These are phyloP conservation scores for Dasypus novemcinctus DNA, from an alignment of 2,113 vertebrate genomes.

Conservation along the genomic window DNA sequence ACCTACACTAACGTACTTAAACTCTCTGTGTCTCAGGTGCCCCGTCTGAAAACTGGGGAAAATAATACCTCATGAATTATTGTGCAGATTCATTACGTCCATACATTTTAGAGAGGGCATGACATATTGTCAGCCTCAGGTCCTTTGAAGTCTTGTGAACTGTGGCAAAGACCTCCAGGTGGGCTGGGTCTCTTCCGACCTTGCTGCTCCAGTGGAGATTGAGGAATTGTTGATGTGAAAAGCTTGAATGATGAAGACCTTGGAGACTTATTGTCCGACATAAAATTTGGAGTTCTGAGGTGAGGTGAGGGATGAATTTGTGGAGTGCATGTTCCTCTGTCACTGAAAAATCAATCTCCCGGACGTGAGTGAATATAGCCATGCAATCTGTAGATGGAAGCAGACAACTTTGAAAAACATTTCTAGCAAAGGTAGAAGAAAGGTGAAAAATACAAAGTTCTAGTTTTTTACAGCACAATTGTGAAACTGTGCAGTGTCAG, in stretches of 20 bases:
- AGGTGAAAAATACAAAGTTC: background rate
- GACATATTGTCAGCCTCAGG: background rate
- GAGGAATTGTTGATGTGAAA: background rate
- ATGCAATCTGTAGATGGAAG: background rate
- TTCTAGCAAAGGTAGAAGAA: background rate
- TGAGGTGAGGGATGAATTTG: background rate
- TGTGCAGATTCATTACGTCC: background rate
- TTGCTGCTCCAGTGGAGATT: background rate
- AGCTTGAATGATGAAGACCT: background rate
- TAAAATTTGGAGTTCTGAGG: background rate
- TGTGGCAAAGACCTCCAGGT: background rate
- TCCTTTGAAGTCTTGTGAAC: background rate
- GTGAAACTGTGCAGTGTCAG: background rate
- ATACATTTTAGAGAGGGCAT: background rate
- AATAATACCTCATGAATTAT: background rate
- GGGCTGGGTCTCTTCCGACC: background rate
- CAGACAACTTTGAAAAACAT: background rate
- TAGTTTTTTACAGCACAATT: background rate
- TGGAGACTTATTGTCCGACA: background rate
- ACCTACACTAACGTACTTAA: background rate
- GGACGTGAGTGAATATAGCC: fast-evolving
- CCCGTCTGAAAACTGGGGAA: background rate
- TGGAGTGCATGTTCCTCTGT: background rate
- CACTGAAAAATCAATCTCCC: background rate
- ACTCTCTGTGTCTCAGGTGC: background rate